A percentile compares a stretch with the other conserved stretches of the same genome.
Conservation (phyloP, 2,797 vertebrate species). For the Pseudochromis fuscus region DNA sequence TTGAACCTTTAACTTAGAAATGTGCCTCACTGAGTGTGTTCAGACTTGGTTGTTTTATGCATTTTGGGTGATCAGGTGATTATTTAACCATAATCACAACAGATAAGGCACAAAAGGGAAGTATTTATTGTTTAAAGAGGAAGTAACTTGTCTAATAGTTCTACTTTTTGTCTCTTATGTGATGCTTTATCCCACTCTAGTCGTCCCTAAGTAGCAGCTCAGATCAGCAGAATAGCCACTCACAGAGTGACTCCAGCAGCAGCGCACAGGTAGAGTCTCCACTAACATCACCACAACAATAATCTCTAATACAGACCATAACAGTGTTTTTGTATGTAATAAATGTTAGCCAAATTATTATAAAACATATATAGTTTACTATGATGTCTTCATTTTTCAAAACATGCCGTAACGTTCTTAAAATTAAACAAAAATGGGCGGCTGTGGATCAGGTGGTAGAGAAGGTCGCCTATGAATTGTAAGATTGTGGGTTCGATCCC, state of each 20-base stretch:
- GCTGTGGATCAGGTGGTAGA: too few relatives aligned
- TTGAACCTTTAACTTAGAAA: constrained; percentile 27
- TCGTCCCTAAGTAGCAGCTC: constrained; percentile 95
- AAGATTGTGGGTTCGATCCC: too few relatives aligned
- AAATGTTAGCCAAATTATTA: not conserved
- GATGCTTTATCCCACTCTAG: constrained; percentile 73
- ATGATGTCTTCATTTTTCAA: not conserved
- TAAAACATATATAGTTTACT: not conserved
- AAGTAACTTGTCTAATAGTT: constrained; percentile 13
- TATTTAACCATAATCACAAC: constrained; percentile 14
- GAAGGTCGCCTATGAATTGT: too few relatives aligned
- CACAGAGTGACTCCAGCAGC: constrained; percentile 93
- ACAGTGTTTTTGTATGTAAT: not conserved
- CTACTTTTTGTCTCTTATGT: constrained; percentile 38
- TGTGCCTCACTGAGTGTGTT: too few relatives aligned
- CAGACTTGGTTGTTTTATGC: too few relatives aligned
- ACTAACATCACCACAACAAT: not conserved
- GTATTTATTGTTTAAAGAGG: not conserved
- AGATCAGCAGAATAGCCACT: constrained; percentile 86
- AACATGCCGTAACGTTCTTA: too few relatives aligned
- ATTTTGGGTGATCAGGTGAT: too few relatives aligned
- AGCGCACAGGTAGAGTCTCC: constrained; percentile 88
- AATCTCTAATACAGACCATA: too few relatives aligned
- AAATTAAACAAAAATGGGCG: too few relatives aligned
- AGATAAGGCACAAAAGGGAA: not conserved